Conservation (phyloP, 2,797 vertebrate genomes). For the Fistularia commersonii region DNA sequence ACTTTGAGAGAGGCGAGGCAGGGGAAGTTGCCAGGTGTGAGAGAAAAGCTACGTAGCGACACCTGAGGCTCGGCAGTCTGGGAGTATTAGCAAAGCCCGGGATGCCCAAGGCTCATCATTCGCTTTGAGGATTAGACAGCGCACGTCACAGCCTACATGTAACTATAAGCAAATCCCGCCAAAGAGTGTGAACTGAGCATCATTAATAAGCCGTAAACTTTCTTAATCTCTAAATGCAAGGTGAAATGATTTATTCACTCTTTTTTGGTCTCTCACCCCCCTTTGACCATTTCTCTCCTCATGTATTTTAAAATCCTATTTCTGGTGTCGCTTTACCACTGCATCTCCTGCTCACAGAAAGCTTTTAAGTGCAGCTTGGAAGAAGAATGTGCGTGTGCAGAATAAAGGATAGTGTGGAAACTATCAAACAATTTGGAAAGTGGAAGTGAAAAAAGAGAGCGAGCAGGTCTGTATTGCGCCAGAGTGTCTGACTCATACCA, state of each 20-base stretch:
- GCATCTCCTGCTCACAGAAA: slow-evolving; percentile 15
- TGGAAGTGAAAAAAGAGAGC: slow-evolving; percentile 46
- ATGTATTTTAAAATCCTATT: slow-evolving; percentile 8
- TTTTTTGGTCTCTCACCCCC: slow-evolving; percentile 8
- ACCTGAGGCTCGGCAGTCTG: too few species aligned
- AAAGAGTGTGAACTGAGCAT: slow-evolving; percentile 13
- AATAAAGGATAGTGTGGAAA: slow-evolving; percentile 44
- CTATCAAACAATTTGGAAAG: slow-evolving; percentile 42
- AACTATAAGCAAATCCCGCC: slow-evolving; percentile 6
- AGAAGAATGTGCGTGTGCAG: slow-evolving; percentile 27
- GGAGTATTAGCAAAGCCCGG: too few species aligned
- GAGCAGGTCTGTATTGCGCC: slow-evolving; percentile 48
- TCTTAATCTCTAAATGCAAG: too few species aligned
- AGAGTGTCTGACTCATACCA: slow-evolving; percentile 51
- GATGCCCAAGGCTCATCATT: too few species aligned
- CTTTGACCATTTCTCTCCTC: slow-evolving; percentile 12
- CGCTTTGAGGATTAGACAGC: slow-evolving; percentile 46
- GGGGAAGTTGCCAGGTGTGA: slow-evolving; percentile 38
- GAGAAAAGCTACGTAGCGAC: slow-evolving; percentile 38
- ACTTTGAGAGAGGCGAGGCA: slow-evolving; percentile 7
- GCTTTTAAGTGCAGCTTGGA: slow-evolving; percentile 26
- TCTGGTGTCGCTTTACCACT: slow-evolving; percentile 12
- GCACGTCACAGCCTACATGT: too few species aligned
- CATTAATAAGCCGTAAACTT: slow-evolving; percentile 28
- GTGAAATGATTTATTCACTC: slow-evolving; percentile 24